Evolutionary conservation across 2,797 vertebrate species (phyloP).

Genomic region (Taeniopygia guttata): DNA sequence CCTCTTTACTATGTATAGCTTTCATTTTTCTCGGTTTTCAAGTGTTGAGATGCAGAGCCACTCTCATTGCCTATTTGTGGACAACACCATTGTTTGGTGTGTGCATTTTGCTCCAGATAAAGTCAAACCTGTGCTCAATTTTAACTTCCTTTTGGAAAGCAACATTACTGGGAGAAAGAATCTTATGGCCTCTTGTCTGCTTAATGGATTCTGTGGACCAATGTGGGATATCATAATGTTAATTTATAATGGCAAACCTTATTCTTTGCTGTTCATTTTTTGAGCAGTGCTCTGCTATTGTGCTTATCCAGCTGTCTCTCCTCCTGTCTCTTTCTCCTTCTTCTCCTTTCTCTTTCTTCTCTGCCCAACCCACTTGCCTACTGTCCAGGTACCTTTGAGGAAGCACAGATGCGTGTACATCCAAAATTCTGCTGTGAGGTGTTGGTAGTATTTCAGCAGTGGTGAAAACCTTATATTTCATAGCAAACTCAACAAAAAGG

Average conservation of each 20-base stretch:
- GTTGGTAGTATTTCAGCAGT: not conserved
- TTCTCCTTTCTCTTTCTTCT: not conserved
- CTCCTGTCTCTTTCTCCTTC: not conserved
- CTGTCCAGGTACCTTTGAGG: not conserved
- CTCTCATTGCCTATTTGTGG: not conserved
- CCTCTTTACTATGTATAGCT: not conserved
- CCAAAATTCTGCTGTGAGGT: not conserved
- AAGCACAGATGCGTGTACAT: not conserved
- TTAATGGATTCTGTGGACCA: not conserved
- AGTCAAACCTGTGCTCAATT: not conserved
- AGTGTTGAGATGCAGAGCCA: not conserved
- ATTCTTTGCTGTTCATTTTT: not conserved
- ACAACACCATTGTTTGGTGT: not conserved
- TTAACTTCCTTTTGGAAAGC: not conserved
- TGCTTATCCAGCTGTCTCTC: not conserved
- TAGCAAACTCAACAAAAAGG: not conserved
- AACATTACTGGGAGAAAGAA: not conserved
- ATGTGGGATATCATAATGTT: not conserved
- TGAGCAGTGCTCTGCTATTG: not conserved
- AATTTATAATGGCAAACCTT: not conserved
- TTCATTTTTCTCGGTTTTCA: not conserved
- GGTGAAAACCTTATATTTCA: not conserved
- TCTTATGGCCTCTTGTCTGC: not conserved
- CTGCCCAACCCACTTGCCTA: not conserved
- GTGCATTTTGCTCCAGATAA: not conserved